Evolutionary conservation across 2,888 invertebrate genomes (phyloP).

Genomic region (Synanthedon andrenaeformis): DNA sequence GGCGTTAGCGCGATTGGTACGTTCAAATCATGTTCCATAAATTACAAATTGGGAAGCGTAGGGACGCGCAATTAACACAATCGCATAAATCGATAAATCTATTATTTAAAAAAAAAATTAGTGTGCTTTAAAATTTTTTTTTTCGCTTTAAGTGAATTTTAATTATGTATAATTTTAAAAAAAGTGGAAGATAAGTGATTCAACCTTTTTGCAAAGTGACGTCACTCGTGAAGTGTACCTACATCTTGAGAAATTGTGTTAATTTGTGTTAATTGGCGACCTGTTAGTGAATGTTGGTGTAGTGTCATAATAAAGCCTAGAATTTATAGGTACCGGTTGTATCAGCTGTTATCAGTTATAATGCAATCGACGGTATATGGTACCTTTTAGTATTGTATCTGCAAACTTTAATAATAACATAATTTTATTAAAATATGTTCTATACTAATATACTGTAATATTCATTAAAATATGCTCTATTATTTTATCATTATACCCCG

Average conservation of each 20-base stretch:
- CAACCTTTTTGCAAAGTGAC: background rate
- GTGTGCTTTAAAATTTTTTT: background rate
- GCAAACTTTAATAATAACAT: too few relatives aligned
- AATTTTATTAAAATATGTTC: too few relatives aligned
- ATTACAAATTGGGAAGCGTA: conserved; percentile 9
- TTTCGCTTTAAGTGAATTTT: background rate
- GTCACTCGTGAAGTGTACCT: conserved; percentile 8
- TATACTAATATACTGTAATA: too few relatives aligned
- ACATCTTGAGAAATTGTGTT: conserved; percentile 21
- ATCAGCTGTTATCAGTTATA: background rate
- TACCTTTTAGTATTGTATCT: too few relatives aligned
- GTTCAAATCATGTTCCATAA: conserved; percentile 27
- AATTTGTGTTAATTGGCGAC: background rate
- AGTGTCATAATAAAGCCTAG: background rate
- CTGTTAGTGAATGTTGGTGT: conserved; percentile 3
- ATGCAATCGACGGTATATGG: background rate
- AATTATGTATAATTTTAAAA: background rate
- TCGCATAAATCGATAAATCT: background rate
- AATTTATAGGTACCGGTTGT: background rate
- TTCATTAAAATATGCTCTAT: too few relatives aligned
- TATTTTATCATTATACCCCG: too few relatives aligned
- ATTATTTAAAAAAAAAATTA: conserved; percentile 1
- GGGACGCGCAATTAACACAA: conserved; percentile 1
- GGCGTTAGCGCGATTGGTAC: conserved; percentile 56
- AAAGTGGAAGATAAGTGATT: background rate